Percentiles rank a stretch among this genome's conserved stretches.
Conservation (phyloP, 2,113 vertebrate species). For the Fregetta grallaria region DNA sequence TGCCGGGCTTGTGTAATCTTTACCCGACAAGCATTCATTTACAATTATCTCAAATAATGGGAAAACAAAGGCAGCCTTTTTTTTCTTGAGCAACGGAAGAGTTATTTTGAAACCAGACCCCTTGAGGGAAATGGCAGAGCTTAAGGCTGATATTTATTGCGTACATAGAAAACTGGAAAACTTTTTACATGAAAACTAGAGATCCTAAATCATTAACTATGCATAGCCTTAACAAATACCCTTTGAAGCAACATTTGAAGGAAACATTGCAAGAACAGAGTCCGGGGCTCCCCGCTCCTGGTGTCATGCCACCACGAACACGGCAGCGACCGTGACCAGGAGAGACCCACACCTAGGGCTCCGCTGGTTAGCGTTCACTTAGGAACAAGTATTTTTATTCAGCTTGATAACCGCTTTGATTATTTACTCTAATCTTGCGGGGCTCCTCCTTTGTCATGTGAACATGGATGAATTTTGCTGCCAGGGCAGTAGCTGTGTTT, state of each 20-base stretch:
- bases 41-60: slow-evolving; percentile 20
- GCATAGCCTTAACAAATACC: not conserved
- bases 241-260: not conserved
- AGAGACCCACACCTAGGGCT: accelerated
- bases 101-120: slow-evolving; percentile 33
- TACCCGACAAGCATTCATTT: not conserved
- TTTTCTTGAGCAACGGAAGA: not conserved
- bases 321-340: not conserved
- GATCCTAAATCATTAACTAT: slow-evolving; percentile 45
- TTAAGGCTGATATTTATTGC: not conserved
- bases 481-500: not conserved
- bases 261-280: not conserved
- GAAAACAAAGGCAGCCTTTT: slow-evolving; percentile 31
- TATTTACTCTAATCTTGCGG: not conserved
- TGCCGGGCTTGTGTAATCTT: slow-evolving; percentile 1
- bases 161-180: not conserved
- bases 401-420: not conserved
- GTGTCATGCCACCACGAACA: not conserved
- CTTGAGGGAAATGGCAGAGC: not conserved
- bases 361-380: accelerated
- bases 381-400: not conserved
- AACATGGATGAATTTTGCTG: not conserved
- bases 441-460: not conserved
- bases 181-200: not conserved
- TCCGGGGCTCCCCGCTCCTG: not conserved